Base-by-base conservation (phyloP, 2,888 invertebrate species). In the Tyria jacobaeae region DNA sequence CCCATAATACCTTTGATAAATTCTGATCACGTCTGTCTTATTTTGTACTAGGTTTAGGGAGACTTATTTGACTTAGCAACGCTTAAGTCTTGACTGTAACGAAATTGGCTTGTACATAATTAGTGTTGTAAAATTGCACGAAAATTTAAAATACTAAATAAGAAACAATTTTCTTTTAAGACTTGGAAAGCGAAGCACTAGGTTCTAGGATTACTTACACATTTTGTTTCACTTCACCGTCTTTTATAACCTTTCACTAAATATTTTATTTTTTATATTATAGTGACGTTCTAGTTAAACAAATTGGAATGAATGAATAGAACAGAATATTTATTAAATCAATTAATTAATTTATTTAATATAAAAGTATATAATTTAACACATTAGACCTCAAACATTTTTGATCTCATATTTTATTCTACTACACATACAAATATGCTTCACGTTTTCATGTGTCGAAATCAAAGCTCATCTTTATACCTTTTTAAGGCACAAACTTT, bases 1-100 rank as follows among this genome's bases (percentile, higher is more conserved):
- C 57, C 53, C 67, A 41, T 41, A 58, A 56, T 53, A 51, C 48
- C 44, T 64, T 60, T 60, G 53, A 62, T 68, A 52, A 59, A 74
- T 73, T 73, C 75, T 10, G 60, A 66, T 66, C 75, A 71, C 75
- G 75, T 51, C 44, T 60, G 47, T 61, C 49, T 63, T 73, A 62
- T 58, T 70, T 54, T 60, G 54, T 50, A 52, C 41, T 60, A 58
- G 37, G 47, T 64, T 52, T 49, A 50, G 35, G 61, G 53, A 61
- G 74, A 74, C 65, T 74, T 68, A 31, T 49, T 51, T 39, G 39
- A 41, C 59, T 68, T 60, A 63, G 34, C 50, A 58, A 56, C 44
- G 53, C 57, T 58, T 66, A 70, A 64, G 51, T 61, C 48, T 57
- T 70, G 61, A 67, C 64, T 61, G 55, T 44, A 44, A 31, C 17